Percentiles rank a stretch among this genome's conserved stretches.
phyloP scores from a whole-genome alignment of 2,797 vertebrate genomes.

The Pelodytes ibericus region DNA sequence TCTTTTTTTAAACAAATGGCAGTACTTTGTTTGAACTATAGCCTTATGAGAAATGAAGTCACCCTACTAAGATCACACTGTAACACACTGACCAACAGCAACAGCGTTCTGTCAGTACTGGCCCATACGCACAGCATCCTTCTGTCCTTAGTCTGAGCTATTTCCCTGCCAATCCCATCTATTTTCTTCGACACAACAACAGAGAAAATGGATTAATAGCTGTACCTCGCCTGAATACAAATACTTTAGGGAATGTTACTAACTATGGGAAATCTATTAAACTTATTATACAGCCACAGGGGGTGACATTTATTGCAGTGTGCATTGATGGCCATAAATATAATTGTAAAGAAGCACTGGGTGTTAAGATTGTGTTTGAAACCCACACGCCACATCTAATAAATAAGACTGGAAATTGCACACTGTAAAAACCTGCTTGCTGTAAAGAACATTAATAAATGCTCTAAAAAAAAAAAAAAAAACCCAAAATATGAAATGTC shows the following conservation, averaged over 20 bases:
- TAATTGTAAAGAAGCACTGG: constrained; percentile 39
- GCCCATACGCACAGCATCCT: neutral
- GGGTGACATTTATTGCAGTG: constrained; percentile 26
- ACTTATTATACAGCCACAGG: constrained; percentile 39
- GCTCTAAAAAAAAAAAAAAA: neutral
- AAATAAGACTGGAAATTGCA: constrained; percentile 8
- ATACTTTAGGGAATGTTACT: constrained; percentile 18
- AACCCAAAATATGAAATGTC: too few relatives aligned
- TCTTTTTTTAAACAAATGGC: too few relatives aligned
- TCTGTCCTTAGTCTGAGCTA: neutral
- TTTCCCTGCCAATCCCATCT: neutral
- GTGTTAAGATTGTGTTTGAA: constrained; percentile 31
- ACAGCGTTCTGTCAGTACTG: neutral
- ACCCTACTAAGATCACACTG: too few relatives aligned
- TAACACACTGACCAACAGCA: too few relatives aligned
- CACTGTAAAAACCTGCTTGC: constrained; percentile 17
- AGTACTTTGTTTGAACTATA: too few relatives aligned
- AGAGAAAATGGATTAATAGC: constrained; percentile 27
- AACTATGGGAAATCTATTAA: constrained; percentile 43
- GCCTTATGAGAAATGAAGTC: too few relatives aligned
- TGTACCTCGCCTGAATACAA: neutral
- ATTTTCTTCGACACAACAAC: constrained; percentile 7
- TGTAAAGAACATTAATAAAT: neutral
- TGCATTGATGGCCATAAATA: constrained; percentile 34
- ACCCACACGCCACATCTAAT: neutral